Evolutionary conservation across 23 tunicate species (phyloP).

Genomic region (Corella eumyota): DNA sequence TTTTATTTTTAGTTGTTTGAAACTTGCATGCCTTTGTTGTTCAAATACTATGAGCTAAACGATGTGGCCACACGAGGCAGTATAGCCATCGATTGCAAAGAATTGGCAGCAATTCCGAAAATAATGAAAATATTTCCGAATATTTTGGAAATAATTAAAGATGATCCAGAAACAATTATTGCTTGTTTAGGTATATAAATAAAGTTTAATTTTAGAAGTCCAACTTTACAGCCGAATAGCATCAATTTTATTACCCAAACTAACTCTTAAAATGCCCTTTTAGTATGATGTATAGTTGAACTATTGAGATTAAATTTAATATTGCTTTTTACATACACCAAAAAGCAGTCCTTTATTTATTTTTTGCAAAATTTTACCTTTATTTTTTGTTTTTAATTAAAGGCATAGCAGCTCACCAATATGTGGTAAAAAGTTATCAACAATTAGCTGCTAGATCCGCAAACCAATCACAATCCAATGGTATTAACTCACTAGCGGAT

Average conservation of each 20-base stretch:
- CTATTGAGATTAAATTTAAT: not conserved
- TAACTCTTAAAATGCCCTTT: too few relatives aligned
- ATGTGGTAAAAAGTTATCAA: conserved; percentile 29
- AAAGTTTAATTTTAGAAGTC: not conserved
- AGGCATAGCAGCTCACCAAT: conserved; percentile 85
- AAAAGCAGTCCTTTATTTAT: not conserved
- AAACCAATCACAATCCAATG: conserved; percentile 6
- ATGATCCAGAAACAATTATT: conserved; percentile 52
- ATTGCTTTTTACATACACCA: not conserved
- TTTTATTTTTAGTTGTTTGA: too few relatives aligned
- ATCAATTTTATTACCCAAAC: too few relatives aligned
- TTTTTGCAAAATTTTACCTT: conserved; percentile 1
- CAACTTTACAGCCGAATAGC: too few relatives aligned
- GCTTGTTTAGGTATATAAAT: conserved; percentile 48
- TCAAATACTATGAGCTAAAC: conserved; percentile 41
- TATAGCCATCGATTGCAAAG: conserved; percentile 70
- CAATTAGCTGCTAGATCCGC: conserved; percentile 22
- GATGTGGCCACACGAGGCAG: conserved; percentile 34
- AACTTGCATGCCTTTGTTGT: too few relatives aligned
- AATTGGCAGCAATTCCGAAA: conserved; percentile 14
- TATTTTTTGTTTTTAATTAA: not conserved
- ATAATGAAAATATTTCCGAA: conserved; percentile 31
- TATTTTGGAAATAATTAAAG: conserved; percentile 20
- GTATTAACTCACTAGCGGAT: conserved; percentile 33
- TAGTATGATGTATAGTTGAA: not conserved